phyloP scores from a whole-genome alignment of 2,113 vertebrate species.

The Chamaea fasciata region DNA sequence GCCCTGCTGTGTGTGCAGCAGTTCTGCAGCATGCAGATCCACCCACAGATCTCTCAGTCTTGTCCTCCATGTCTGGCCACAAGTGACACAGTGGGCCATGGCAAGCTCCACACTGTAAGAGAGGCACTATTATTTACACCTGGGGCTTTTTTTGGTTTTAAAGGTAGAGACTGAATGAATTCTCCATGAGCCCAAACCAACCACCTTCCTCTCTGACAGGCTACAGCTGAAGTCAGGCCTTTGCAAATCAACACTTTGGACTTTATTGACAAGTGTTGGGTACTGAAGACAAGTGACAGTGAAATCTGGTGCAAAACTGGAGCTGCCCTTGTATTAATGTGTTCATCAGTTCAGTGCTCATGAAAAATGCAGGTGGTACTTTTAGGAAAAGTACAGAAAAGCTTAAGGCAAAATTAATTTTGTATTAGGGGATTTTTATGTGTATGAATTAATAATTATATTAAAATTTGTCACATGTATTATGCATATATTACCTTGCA shows the following conservation, averaged over 20 bases:
- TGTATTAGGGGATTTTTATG: slow-evolving; percentile 11
- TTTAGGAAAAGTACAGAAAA: slow-evolving; percentile 29
- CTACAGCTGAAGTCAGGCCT: not conserved
- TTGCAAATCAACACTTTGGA: not conserved
- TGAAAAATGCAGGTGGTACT: not conserved
- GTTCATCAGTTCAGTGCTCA: not conserved
- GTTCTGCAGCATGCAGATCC: rapidly evolving
- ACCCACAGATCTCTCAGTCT: not conserved
- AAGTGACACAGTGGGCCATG: not conserved
- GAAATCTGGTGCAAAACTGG: not conserved
- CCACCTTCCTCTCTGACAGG: not conserved
- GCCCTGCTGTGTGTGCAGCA: not conserved
- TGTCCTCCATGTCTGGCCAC: rapidly evolving
- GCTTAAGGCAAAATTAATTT: slow-evolving; percentile 43
- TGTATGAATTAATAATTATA: slow-evolving; percentile 32
- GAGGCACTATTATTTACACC: not conserved
- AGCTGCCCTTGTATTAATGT: not conserved
- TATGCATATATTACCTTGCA: not conserved
- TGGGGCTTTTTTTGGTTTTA: not conserved
- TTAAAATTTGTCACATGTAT: slow-evolving; percentile 18
- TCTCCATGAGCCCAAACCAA: not conserved
- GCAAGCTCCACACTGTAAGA: not conserved
- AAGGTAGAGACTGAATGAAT: not conserved
- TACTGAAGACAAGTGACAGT: not conserved
- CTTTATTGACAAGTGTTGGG: not conserved